Evolutionary conservation across 2,888 invertebrate species (phyloP), one percentile per base, ranked within the genome.

Genomic region (Caenorhabditis sp.): DNA sequence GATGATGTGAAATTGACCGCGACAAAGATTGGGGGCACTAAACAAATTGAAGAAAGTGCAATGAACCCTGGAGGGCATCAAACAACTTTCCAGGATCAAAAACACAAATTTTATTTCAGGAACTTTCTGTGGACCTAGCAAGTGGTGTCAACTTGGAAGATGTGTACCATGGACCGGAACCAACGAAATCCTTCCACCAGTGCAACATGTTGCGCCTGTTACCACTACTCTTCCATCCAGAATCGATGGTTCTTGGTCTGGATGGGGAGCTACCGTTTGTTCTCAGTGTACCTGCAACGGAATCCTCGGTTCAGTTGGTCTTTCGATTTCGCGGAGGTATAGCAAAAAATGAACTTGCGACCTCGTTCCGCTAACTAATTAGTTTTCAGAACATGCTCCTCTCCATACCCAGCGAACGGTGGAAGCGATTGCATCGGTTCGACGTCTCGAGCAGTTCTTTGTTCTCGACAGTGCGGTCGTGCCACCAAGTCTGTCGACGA

Each of bases 61-160:
- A 79, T 70, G 70, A 70, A 70, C 69, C 63, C 59, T 61, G 41
- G 38, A 10, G 64, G 35, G 38, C 19, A 73, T 41, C 31, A 31
- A 59, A 73, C 64, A 58, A 58, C 63, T 47, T 22, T 61, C 24
- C 22, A 38, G 64, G 47, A 69, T 61, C 61, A 69, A 69, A 61
- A 68, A 64, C 41, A 38, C 6, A 49, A 49, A 19, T 8, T 19
- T 49, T 24, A 26, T 54, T 76, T 16, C 56, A 86, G 91, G 91
- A 31, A 92, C 92, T 8, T 89, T 89, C 85, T 92, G 92, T 69
- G 91, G 90, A 28, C 85, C 88, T 7, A 87, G 79, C 66, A 90
- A 90, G 31, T 92, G 91, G 91, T 92, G 91, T 76, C 85, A 89
- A 72, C 82, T 89, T n/a, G 92, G 92, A 66, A 86, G 92, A 61